Evolutionary conservation across 2,797 vertebrate genomes (phyloP).

Genomic region (Cossypha heuglini): DNA sequence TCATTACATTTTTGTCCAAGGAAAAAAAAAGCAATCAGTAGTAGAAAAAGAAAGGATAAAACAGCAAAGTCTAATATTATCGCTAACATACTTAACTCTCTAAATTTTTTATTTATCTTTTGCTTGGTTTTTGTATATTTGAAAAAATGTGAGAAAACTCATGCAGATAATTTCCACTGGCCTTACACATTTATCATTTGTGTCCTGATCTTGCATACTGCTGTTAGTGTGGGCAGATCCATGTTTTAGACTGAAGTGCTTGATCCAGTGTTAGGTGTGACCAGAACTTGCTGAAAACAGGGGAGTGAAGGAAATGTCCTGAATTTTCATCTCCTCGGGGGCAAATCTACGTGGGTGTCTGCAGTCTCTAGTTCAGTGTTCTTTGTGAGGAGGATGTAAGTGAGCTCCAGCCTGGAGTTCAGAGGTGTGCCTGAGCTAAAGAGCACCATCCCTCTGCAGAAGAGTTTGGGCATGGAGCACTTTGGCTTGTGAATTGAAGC

Average conservation of each 20-base stretch:
- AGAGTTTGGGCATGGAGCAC: neutral
- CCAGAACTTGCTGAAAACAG: conserved; percentile 11
- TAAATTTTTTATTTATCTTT: neutral
- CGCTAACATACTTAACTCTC: neutral
- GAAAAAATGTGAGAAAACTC: neutral
- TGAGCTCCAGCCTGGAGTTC: neutral
- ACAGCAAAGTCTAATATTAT: neutral
- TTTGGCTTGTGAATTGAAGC: accelerated
- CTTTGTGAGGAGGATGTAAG: neutral
- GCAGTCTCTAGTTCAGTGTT: neutral
- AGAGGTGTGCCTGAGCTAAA: neutral
- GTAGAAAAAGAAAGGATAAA: neutral
- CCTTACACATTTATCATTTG: accelerated
- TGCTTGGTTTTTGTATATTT: neutral
- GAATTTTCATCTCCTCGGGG: conserved; percentile 2
- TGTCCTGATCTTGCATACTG: neutral
- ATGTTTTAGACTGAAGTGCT: neutral
- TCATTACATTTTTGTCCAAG: neutral
- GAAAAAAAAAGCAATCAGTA: neutral
- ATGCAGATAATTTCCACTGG: neutral
- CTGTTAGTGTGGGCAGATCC: neutral
- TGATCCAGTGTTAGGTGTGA: neutral
- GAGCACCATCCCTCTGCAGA: neutral
- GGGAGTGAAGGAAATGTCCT: neutral
- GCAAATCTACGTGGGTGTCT: neutral